Conservation (phyloP, 2,797 vertebrate genomes). For the Intellagama lesueurii region DNA sequence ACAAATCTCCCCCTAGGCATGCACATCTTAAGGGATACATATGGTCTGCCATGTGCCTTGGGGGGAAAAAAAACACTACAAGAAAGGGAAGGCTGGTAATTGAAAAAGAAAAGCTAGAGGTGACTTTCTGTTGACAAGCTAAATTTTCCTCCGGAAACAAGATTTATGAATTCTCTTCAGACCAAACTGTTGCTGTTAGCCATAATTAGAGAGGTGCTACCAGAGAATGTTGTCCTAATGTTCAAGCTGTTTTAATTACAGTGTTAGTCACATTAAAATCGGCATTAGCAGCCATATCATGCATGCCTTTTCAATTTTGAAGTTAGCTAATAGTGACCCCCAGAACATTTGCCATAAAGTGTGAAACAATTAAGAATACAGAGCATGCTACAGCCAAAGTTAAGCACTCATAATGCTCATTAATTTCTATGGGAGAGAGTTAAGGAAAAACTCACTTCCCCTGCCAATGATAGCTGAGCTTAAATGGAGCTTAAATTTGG, state of each 20-base stretch:
- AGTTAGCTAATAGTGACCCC: conserved; percentile 34
- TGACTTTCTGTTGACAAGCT: not conserved
- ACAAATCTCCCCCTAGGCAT: not conserved
- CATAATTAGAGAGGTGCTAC: conserved; percentile 30
- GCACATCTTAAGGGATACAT: not conserved
- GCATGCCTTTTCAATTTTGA: conserved; percentile 9
- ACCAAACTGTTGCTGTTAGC: conserved; percentile 16
- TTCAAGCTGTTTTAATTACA: conserved; percentile 36
- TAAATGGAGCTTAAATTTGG: not conserved
- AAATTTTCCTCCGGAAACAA: not conserved
- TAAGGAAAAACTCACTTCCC: not conserved
- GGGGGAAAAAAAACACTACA: too few species aligned
- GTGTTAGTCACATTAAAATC: conserved; percentile 23
- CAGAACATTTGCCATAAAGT: conserved; percentile 6
- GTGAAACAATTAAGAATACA: conserved; percentile 1
- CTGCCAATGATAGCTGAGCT: not conserved
- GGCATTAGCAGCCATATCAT: conserved; percentile 29
- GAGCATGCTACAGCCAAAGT: not conserved
- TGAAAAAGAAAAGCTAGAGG: not conserved
- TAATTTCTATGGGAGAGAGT: conserved; percentile 7
- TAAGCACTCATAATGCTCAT: conserved; percentile 1
- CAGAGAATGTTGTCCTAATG: conserved; percentile 24
- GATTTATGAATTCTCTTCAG: conserved; percentile 16
- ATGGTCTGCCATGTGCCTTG: not conserved
- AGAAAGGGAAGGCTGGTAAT: not conserved